These are phyloP conservation scores for Acropternis orthonyx DNA, from an alignment of 2,797 vertebrate species.

Conservation along the genomic window DNA sequence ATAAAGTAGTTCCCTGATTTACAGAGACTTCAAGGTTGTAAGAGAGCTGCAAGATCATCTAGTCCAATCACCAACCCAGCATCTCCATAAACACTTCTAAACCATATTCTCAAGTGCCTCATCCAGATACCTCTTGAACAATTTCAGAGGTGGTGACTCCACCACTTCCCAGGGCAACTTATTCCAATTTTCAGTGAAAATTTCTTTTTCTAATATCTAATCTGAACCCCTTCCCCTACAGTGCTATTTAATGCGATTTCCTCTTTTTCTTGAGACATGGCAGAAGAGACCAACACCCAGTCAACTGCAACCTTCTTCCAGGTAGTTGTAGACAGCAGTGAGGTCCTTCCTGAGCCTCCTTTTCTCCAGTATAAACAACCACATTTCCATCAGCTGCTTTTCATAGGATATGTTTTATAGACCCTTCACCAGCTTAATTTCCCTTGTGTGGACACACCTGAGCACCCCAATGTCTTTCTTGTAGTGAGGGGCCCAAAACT, in stretches of 20 bases:
- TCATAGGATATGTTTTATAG: neutral
- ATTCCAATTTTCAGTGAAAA: neutral
- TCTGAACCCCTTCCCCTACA: neutral
- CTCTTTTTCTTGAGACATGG: neutral
- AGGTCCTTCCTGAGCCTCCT: neutral
- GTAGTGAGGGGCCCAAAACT: neutral
- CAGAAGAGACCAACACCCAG: neutral
- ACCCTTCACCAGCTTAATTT: neutral
- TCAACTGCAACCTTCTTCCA: neutral
- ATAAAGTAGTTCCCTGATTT: neutral
- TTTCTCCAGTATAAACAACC: neutral
- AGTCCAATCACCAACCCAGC: neutral
- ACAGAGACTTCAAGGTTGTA: neutral
- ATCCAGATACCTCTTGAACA: neutral
- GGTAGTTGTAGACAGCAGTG: neutral
- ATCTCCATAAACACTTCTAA: neutral
- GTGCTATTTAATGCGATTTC: neutral
- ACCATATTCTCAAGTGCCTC: neutral
- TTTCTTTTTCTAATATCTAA: neutral
- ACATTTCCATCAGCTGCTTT: neutral
- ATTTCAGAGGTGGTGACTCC: neutral
- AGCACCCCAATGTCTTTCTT: neutral
- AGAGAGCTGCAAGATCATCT: neutral
- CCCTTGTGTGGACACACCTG: neutral
- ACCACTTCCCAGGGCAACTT: neutral